Evolutionary conservation across 2,888 invertebrate species (phyloP), one percentile per base, ranked within the genome.

Genomic region (Leptopterna dolabrata): DNA sequence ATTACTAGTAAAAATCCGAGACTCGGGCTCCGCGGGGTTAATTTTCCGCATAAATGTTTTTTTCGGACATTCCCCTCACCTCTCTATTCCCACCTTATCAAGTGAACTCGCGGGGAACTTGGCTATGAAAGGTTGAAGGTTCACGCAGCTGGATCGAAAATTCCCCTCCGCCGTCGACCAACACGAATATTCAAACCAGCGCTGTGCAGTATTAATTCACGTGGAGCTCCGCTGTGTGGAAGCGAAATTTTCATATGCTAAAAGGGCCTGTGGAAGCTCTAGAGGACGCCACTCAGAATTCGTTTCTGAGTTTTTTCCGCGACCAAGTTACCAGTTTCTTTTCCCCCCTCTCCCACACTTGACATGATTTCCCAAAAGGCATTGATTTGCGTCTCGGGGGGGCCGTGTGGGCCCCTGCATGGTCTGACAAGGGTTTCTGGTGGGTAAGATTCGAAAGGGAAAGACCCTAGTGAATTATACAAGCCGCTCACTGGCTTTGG

Each of bases 301-400:
- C n/a, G 30, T 41, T 78, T 45, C 19, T 45, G 11, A 24, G 2
- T 63, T 24, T 63, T 19, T 63, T 16, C n/a, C n/a, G 6, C 51
- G 51, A 51, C 51, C 14, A 51, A 51, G n/a, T 30, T n/a, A n/a
- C n/a, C n/a, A n/a, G n/a, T 41, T 41, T 76, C 76, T 63, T 24
- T 63, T 63, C 24, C 27, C 11, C 29, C 76, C n/a, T n/a, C n/a
- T n/a, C 13, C 47, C 47, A 47, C 47, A 13, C 16, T 24, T 45
- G 78, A 45, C 78, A 45, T 45, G 78, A 78, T 78, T 78, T 78
- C 78, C 78, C 78, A 45, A 24, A 78, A 78, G 78, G 78, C 78
- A 78, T 78, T 78, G 78, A 78, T 78, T 78, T 45, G 78, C 3
- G 14, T 78, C 78, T 24, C 78, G 3, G 4, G 78, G 11, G 78